Base-by-base conservation (phyloP, 2,888 invertebrate genomes). In the Onchidella celtica region DNA sequence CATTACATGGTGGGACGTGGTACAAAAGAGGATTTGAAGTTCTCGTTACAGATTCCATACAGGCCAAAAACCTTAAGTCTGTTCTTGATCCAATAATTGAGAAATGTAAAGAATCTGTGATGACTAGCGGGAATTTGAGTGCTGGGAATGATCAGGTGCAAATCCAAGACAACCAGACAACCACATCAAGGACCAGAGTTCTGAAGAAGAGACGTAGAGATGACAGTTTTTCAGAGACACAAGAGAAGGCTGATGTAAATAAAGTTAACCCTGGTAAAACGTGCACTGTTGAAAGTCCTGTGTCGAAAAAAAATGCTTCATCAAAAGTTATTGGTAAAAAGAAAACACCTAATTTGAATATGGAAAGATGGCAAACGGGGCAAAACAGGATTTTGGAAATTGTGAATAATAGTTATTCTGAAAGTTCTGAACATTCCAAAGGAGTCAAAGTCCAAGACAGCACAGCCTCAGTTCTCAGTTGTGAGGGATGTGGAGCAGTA, bases 1-100 rank as follows among this genome's bases (percentile, higher is more conserved):
- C 75, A 3, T 57, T 81, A 17, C 81, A 81, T 61, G 69, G 69
- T 3, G 73, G 66, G 17, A 65, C 38, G 6, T 24, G 17, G 40
- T 81, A 24, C 27, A 55, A 65, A 0, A 68, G 81, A 55, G 66
- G 75, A n/a, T 21, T 75, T n/a, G 14, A 27, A 0, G 57, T 66
- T 32, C 63, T 79, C 17, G 21, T 65, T 55, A 4, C 14, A 3
- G 66, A 66, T 36, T 69, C 57, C 14, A 40, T 38, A 24, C 29
- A 69, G 32, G 78, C 61, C 21, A 59, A 11, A n/a, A 21, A 68
- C 3, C 21, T 77, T 21, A 32, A 57, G 11, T n/a, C 55, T 36
- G 34, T 57, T 14, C 68, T 77, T 17, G 24, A 55, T 36, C 24
- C 66, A 1, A 9, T 68, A 9, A 21, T 77, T n/a, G 29, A 68